Evolutionary conservation across 2,113 vertebrate species (phyloP).

Genomic region (Zosterops japonicus): DNA sequence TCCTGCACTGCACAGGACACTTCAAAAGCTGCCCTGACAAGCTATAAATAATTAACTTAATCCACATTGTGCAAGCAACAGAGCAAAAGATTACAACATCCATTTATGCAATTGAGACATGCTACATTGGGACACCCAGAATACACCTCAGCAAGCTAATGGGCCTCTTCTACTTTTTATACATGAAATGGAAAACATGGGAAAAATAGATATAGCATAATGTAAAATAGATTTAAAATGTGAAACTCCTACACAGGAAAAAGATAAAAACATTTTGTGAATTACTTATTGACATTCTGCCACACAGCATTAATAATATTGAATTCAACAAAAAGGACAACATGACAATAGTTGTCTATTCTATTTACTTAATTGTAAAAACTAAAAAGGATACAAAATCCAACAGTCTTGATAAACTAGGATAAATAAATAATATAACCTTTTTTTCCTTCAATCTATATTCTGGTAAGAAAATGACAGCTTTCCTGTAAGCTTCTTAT

Average conservation of each 20-base stretch:
- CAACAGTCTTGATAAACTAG: not conserved
- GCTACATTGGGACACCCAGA: not conserved
- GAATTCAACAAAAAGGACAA: not conserved
- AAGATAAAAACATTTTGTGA: not conserved
- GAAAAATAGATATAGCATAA: not conserved
- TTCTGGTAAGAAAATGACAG: not conserved
- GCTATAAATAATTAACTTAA: conserved; percentile 62
- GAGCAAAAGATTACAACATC: conserved; percentile 35
- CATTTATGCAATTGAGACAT: not conserved
- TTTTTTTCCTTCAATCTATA: not conserved
- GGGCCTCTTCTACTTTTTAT: not conserved
- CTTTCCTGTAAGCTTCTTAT: not conserved
- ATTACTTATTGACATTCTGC: not conserved
- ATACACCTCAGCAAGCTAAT: not conserved
- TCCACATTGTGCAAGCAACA: conserved; percentile 13
- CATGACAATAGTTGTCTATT: not conserved
- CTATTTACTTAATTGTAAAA: not conserved
- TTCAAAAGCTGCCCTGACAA: conserved; percentile 7
- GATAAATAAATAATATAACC: not conserved
- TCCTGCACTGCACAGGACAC: not conserved
- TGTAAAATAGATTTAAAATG: not conserved
- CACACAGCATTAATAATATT: not conserved
- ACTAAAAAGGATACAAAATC: not conserved
- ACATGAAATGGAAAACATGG: not conserved
- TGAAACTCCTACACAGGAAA: not conserved